Evolutionary conservation across 2,888 invertebrate species (phyloP).

Genomic region (Ectropis crepuscularia): DNA sequence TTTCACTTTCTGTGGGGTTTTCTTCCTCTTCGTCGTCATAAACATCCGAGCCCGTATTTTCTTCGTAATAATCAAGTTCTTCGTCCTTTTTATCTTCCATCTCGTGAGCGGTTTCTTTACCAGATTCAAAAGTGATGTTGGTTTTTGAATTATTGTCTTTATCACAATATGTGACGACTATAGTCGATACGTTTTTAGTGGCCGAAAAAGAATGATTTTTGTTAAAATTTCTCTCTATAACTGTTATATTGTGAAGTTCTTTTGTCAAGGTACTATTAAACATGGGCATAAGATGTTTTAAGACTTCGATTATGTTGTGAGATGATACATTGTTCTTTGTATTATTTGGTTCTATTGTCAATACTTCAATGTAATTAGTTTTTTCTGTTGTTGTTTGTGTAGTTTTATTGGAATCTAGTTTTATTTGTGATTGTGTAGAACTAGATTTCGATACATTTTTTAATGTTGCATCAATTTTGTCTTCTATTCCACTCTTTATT

Average conservation of each 20-base stretch:
- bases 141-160: conserved; percentile 61
- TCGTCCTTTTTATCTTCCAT: conserved; percentile 34
- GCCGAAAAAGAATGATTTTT: conserved; percentile 69
- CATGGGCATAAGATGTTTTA: conserved; percentile 78
- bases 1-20: conserved; percentile 58
- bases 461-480: conserved; percentile 56
- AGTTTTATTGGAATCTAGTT: conserved; percentile 33
- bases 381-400: conserved; percentile 51
- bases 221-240: conserved; percentile 72
- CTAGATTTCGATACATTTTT: conserved; percentile 41
- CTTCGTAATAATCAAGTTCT: conserved; percentile 49
- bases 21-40: conserved; percentile 45
- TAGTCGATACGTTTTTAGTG: conserved; percentile 74
- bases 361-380: conserved; percentile 69
- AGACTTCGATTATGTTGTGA: conserved; percentile 70
- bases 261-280: conserved; percentile 73
- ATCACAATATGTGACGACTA: conserved; percentile 77
- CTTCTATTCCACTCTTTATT: conserved; percentile 72
- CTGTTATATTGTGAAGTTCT: conserved; percentile 75
- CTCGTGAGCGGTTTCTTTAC: conserved; percentile 43
- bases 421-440: conserved; percentile 33
- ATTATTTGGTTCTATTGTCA: conserved; percentile 75
- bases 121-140: conserved; percentile 47
- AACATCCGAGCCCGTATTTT: conserved; percentile 42
- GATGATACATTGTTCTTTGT: conserved; percentile 61